Conservation (phyloP, 1,140 invertebrate species). For the Drosophila neocordata region DNA sequence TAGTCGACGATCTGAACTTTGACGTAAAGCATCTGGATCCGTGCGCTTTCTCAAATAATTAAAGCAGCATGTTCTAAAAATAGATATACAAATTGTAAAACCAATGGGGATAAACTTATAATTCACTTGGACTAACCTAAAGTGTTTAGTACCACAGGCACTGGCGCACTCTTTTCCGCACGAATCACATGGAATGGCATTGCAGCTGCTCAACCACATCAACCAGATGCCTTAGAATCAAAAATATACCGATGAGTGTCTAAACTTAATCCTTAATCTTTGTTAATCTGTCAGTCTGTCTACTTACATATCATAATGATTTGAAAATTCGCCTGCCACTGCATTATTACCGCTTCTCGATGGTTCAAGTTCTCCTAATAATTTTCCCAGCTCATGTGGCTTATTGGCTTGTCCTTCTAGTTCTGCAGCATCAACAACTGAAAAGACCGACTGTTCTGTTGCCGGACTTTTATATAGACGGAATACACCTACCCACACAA, state of each 20-base stretch:
- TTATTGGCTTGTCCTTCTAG: conserved; percentile 11
- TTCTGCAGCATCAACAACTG: conserved; percentile 50
- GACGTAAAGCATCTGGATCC: conserved; percentile 66
- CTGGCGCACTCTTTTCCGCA: conserved; percentile 84
- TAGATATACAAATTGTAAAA: not conserved
- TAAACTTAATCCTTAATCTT: not conserved
- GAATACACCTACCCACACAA: not conserved
- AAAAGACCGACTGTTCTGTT: conserved; percentile 46
- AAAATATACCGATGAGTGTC: too few relatives aligned
- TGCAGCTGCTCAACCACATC: conserved; percentile 42
- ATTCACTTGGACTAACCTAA: conserved; percentile 64
- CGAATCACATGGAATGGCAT: conserved; percentile 84
- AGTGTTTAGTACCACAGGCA: conserved; percentile 85
- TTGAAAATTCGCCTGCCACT: conserved; percentile 54
- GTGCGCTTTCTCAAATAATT: conserved; percentile 79
- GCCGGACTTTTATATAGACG: conserved; percentile 48
- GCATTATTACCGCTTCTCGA: conserved; percentile 40
- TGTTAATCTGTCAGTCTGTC: too few relatives aligned
- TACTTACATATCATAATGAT: conserved; percentile 60
- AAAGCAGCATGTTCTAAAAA: conserved; percentile 73
- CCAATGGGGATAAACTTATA: not conserved
- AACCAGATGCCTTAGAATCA: conserved; percentile 50
- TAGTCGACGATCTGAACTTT: conserved; percentile 69
- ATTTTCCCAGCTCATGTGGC: conserved; percentile 34
- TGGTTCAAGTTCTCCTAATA: conserved; percentile 38